Conservation (phyloP, 2,888 invertebrate species). For the Chromoteleia sp. region DNA sequence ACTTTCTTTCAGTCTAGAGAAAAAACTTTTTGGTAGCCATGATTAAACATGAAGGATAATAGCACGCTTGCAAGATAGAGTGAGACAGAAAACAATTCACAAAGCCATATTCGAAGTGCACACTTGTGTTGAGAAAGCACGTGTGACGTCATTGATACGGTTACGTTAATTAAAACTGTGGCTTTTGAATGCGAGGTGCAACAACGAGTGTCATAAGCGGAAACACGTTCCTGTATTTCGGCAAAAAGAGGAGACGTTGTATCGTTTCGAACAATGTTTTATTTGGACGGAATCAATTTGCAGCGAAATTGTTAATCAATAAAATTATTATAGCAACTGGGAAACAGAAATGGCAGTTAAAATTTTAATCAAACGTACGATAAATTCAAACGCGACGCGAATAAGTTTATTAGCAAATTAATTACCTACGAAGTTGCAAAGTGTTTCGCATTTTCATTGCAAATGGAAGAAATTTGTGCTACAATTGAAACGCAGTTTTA, state of each 20-base stretch:
- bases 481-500: constrained; percentile 13
- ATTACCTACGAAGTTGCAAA: neutral
- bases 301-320: neutral
- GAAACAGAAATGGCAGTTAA: neutral
- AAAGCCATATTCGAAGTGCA: constrained; percentile 56
- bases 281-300: neutral
- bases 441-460: constrained; percentile 1
- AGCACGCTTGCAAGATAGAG: constrained; percentile 28
- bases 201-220: constrained; percentile 55
- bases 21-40: neutral
- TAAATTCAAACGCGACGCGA: neutral
- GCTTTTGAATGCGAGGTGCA: constrained; percentile 56
- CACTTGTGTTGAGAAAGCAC: constrained; percentile 59
- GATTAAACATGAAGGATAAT: constrained; percentile 12
- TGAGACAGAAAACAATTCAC: constrained; percentile 50
- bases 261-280: neutral
- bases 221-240: constrained; percentile 53
- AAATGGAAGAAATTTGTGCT: neutral
- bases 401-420: constrained; percentile 11
- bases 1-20: too few species aligned
- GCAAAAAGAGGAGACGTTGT: constrained; percentile 26
- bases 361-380: neutral
- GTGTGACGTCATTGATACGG: constrained; percentile 51
- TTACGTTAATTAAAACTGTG: constrained; percentile 60
- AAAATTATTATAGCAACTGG: neutral